phyloP scores from a whole-genome alignment of 2,797 vertebrate genomes.

The Pangasius sanitwongsei region DNA sequence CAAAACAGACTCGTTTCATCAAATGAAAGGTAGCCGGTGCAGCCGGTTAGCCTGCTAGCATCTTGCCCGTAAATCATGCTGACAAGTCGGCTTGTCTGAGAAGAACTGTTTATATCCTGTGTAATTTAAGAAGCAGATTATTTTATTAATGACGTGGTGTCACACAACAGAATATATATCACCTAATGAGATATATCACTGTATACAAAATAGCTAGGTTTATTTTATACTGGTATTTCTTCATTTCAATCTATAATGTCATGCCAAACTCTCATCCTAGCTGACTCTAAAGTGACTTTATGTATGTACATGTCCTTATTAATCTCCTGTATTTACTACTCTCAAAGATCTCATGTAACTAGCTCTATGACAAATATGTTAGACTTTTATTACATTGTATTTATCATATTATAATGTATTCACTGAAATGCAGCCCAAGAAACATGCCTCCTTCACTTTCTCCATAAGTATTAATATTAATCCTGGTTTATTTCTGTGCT shows the following conservation, averaged over 20 bases:
- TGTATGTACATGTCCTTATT: not conserved
- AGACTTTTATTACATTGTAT: not conserved
- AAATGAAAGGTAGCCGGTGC: not conserved
- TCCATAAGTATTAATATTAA: not conserved
- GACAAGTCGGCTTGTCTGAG: not conserved
- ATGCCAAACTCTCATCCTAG: not conserved
- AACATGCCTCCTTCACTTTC: not conserved
- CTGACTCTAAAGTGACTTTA: not conserved
- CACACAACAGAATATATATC: not conserved
- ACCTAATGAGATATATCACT: not conserved
- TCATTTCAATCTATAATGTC: not conserved
- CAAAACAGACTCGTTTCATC: not conserved
- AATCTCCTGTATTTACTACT: not conserved
- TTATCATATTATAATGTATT: not conserved
- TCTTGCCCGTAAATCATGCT: not conserved
- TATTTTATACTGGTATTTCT: not conserved
- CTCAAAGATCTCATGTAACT: not conserved
- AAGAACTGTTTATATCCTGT: not conserved
- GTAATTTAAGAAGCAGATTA: not conserved
- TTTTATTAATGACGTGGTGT: not conserved
- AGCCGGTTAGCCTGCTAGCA: constrained; percentile 31
- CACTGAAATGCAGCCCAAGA: not conserved
- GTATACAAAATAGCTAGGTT: too few species aligned
- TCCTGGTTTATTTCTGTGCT: not conserved
- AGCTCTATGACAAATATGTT: not conserved